These are phyloP conservation scores for Carterocephalus palaemon DNA, from an alignment of 2,888 invertebrate genomes.

Conservation along the genomic window DNA sequence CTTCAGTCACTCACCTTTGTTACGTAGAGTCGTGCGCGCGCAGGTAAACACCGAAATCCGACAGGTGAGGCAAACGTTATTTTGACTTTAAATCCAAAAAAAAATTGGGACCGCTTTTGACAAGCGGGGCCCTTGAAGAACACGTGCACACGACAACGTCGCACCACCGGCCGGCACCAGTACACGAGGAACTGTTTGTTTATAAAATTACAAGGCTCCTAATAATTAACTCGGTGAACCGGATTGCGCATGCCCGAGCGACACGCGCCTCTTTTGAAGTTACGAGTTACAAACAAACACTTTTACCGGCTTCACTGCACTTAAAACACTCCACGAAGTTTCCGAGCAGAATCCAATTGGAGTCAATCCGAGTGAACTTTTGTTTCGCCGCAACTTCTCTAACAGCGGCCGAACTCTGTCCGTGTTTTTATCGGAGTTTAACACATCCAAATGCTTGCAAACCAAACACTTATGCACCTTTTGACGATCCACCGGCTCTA, in stretches of 20 bases:
- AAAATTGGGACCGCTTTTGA: conserved; percentile 38
- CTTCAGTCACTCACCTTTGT: conserved; percentile 59
- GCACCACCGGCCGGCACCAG: conserved; percentile 50
- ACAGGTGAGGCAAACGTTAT: conserved; percentile 67
- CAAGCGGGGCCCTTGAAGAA: conserved; percentile 35
- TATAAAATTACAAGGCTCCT: conserved; percentile 69
- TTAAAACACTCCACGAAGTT: conserved; percentile 53
- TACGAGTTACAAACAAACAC: conserved; percentile 65
- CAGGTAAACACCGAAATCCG: conserved; percentile 72
- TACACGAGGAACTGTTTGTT: conserved; percentile 67
- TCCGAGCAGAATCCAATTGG: conserved; percentile 60
- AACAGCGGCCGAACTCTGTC: conserved; percentile 42
- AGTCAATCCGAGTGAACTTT: conserved; percentile 52
- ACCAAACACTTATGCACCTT: conserved; percentile 40
- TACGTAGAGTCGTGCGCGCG: conserved; percentile 72
- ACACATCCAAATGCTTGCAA: conserved; percentile 42
- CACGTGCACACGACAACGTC: conserved; percentile 57
- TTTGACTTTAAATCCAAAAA: conserved; percentile 55
- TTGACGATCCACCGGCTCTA: conserved; percentile 64
- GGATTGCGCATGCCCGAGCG: conserved; percentile 71
- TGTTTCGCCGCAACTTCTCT: conserved; percentile 31
- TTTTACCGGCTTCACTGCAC: conserved; percentile 51
- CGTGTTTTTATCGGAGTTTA: conserved; percentile 51
- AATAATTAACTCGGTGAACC: conserved; percentile 65
- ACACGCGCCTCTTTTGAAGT: conserved; percentile 73